Evolutionary conservation across 2,113 vertebrate species (phyloP).

Genomic region (Microcebus jonahi): DNA sequence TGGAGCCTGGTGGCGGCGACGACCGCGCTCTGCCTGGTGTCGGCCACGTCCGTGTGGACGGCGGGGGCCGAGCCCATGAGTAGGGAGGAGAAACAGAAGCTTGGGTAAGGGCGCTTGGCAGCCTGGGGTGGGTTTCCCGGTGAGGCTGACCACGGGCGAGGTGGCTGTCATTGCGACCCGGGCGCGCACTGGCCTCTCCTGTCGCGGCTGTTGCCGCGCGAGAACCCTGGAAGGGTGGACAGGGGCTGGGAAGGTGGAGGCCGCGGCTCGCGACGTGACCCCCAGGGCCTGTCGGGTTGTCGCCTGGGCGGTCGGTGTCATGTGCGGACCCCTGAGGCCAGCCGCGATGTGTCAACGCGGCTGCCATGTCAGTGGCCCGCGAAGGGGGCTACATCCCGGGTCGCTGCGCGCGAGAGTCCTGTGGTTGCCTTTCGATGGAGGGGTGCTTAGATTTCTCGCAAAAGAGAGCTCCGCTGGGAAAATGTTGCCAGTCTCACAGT

Average conservation of each 20-base stretch:
- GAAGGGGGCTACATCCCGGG: not conserved
- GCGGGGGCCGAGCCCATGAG: constrained; percentile 83
- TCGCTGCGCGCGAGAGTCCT: not conserved
- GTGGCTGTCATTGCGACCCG: constrained; percentile 49
- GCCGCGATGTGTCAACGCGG: not conserved
- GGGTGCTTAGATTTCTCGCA: not conserved
- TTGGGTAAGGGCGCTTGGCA: constrained; percentile 82
- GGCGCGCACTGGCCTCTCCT: not conserved
- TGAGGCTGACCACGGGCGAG: not conserved
- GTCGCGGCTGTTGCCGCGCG: no score
- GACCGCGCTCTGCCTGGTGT: constrained; percentile 82
- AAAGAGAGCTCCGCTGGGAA: not conserved
- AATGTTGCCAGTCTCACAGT: not conserved
- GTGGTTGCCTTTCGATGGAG: not conserved
- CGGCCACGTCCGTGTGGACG: constrained; percentile 82
- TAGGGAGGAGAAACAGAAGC: constrained; percentile 85
- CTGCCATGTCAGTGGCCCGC: not conserved
- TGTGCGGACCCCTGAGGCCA: not conserved
- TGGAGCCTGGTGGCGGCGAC: constrained; percentile 82
- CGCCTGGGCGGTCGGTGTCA: not conserved
- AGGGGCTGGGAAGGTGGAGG: not conserved
- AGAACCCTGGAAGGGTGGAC: not conserved
- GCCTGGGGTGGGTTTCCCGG: constrained; percentile 13
- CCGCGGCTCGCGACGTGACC: not conserved
- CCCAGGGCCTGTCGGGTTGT: not conserved